Evolutionary conservation across 2,113 vertebrate genomes (phyloP), one percentile per base, ranked within the genome.

Genomic region (Mobula hypostoma): DNA sequence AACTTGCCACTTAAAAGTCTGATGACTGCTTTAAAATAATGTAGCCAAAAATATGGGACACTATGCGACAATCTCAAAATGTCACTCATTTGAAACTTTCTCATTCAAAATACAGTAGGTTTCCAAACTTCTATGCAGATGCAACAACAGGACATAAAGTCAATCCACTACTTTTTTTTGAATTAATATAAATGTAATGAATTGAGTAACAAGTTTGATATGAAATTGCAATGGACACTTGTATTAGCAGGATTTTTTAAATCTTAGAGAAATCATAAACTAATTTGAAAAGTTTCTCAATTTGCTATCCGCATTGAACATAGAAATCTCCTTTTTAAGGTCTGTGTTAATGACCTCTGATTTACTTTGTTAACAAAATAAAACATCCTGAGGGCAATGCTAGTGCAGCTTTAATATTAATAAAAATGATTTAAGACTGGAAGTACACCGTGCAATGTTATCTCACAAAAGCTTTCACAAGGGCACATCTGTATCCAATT

Each of bases 401-500:
- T 66, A 36, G 85, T 90, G 85, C 7, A 90, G 5, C 12, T 66
- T 63, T 66, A 68, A 32, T 90, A 68, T 90, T 68, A 19, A 17
- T 63, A 90, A 90, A 88, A 66, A 68, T 90, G 29, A 66, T 66
- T 90, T 68, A 63, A 88, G 85, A 90, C 85, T 66, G 61, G 5
- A 87, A 90, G 4, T 19, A 66, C 61, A 90, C 61, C 58, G 32
- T 90, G 29, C 61, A n/a, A 90, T 66, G 85, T 90, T 90, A 90
- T 66, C 85, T 66, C 85, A 88, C 58, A 90, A 90, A 63, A 11
- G 5, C 61, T 68, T 61, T 74, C 72, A 74, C 17, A 74, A 74
- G 21, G 32, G 29, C 58, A 90, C 85, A 90, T 66, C 85, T 90
- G 85, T 90, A 90, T 90, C 61, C 61, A 90, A 90, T 90, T 90